phyloP scores from a whole-genome alignment of 1,140 invertebrate genomes.

The Zaprionus davidi region DNA sequence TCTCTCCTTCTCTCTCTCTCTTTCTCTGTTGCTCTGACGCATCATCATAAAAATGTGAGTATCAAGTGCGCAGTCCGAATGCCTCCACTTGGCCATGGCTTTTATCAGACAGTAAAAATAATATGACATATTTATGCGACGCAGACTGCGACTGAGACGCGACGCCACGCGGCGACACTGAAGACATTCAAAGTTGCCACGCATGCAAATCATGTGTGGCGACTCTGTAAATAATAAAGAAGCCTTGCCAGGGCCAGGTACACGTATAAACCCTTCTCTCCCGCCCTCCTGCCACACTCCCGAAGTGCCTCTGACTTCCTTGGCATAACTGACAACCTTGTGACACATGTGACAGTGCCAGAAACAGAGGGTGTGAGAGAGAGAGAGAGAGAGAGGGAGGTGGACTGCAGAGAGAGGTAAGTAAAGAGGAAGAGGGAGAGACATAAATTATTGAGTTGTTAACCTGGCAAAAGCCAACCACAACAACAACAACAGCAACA shows the following conservation, averaged over 20 bases:
- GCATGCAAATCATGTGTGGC: constrained; percentile 70
- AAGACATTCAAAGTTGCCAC: constrained; percentile 68
- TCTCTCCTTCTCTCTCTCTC: background rate
- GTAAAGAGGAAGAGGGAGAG: constrained; percentile 24
- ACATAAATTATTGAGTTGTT: constrained; percentile 79
- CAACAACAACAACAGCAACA: background rate
- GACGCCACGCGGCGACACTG: constrained; percentile 44
- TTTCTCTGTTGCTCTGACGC: constrained; percentile 49
- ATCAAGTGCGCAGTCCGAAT: constrained; percentile 51
- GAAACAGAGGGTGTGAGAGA: constrained; percentile 14
- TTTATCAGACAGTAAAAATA: constrained; percentile 76
- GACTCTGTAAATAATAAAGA: constrained; percentile 70
- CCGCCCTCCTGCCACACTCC: too few species aligned
- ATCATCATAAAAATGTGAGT: constrained; percentile 61
- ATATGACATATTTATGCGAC: constrained; percentile 78
- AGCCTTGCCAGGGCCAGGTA: constrained; percentile 28
- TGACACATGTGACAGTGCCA: constrained; percentile 63
- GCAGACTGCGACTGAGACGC: constrained; percentile 29
- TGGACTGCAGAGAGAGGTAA: background rate
- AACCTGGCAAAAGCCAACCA: constrained; percentile 49
- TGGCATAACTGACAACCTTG: constrained; percentile 38
- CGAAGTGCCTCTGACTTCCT: constrained; percentile 4
- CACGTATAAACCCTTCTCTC: background rate
- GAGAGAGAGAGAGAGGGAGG: background rate
- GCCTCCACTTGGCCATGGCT: constrained; percentile 39